Conservation (phyloP, 2,888 invertebrate species). For the Microdon myrmicae region DNA sequence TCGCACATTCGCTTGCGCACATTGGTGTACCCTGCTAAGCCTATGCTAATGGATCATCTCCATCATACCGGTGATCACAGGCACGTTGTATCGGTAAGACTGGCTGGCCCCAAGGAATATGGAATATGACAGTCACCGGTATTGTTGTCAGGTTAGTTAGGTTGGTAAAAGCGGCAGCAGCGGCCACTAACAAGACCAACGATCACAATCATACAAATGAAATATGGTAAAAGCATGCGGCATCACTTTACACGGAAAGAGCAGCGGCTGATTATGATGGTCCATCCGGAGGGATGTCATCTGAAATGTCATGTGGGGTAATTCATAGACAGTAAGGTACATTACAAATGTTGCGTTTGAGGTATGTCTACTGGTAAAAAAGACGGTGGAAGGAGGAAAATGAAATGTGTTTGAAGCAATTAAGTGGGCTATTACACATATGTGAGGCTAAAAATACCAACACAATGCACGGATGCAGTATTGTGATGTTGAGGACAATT, state of each 20-base stretch:
- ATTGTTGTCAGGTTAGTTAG: slow-evolving; percentile 50
- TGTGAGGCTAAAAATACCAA: slow-evolving; percentile 26
- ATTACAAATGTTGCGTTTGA: slow-evolving; percentile 33
- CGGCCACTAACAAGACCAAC: slow-evolving; percentile 39
- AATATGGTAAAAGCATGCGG: slow-evolving; percentile 49
- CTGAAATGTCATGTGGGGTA: slow-evolving; percentile 44
- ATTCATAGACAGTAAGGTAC: slow-evolving; percentile 29
- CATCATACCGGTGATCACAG: slow-evolving; percentile 32
- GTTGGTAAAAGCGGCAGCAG: slow-evolving; percentile 4
- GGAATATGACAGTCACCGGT: slow-evolving; percentile 42
- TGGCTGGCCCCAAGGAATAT: slow-evolving; percentile 34
- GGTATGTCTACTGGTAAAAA: slow-evolving; percentile 13
- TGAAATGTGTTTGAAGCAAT: slow-evolving; percentile 40
- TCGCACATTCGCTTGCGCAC: too few relatives aligned
- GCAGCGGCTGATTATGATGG: slow-evolving; percentile 32
- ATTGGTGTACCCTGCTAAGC: too few relatives aligned
- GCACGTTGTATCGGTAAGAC: too few relatives aligned
- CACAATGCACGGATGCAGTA: too few relatives aligned
- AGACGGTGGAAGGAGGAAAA: slow-evolving; percentile 4
- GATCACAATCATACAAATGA: slow-evolving; percentile 48
- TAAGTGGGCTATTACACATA: slow-evolving; percentile 40
- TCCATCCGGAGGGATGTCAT: slow-evolving; percentile 37
- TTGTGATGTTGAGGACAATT: too few relatives aligned
- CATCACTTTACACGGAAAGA: slow-evolving; percentile 28
- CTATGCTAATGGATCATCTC: slow-evolving; percentile 51